Conservation (phyloP, 1,140 invertebrate species). For the Macrostomum lignano region DNA sequence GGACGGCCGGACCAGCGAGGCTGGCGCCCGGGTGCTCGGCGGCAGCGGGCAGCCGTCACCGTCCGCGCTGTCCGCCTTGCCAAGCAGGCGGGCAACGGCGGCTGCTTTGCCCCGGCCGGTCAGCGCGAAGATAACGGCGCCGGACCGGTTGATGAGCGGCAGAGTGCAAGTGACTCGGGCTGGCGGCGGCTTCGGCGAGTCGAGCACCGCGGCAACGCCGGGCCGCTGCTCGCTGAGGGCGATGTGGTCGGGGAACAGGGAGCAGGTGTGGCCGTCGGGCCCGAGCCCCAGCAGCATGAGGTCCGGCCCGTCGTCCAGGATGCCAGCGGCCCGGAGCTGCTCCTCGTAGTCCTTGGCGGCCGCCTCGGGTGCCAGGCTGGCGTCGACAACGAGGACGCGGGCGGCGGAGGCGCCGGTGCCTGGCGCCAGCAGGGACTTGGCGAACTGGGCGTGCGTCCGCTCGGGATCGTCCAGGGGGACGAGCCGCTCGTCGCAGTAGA, state of each 20-base stretch:
- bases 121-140: not conserved
- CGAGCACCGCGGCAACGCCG: not conserved
- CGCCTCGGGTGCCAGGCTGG: slow-evolving; percentile 36
- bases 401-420: slow-evolving; percentile 14
- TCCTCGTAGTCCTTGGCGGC: slow-evolving; percentile 46
- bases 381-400: slow-evolving; percentile 6
- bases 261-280: slow-evolving; percentile 92
- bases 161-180: not conserved
- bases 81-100: too few relatives aligned
- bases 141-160: not conserved
- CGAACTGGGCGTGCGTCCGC: slow-evolving; percentile 40
- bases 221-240: not conserved
- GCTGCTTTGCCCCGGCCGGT: not conserved
- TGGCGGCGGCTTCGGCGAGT: not conserved
- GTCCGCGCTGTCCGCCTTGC: too few relatives aligned
- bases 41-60: too few relatives aligned
- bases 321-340: slow-evolving; percentile 25
- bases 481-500: slow-evolving; percentile 76
- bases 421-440: slow-evolving; percentile 23
- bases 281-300: slow-evolving; percentile 69
- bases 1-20: too few relatives aligned
- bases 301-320: slow-evolving; percentile 41
- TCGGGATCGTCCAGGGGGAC: slow-evolving; percentile 51
- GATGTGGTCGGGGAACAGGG: slow-evolving; percentile 59
- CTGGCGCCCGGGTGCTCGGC: too few relatives aligned